Conservation (phyloP, 1,140 invertebrate genomes). For the Drosophila quadrilineata region DNA sequence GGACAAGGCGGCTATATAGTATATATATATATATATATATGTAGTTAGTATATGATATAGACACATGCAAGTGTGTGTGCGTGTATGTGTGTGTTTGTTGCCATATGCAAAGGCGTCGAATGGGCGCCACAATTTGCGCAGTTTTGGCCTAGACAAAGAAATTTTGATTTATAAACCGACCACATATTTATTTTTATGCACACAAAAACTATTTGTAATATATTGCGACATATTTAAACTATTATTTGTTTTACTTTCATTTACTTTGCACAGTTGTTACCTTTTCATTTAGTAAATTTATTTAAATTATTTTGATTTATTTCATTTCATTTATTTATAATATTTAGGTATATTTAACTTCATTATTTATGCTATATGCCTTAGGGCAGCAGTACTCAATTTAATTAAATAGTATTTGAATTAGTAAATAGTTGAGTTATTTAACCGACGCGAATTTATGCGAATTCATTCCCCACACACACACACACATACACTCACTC, state of each 20-base stretch:
- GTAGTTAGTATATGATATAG: too few species aligned
- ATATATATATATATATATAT: neutral
- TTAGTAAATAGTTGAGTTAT: too few species aligned
- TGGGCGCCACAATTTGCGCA: slow-evolving; percentile 65
- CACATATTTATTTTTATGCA: too few species aligned
- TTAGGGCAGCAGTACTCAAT: slow-evolving; percentile 10
- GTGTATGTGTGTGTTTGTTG: slow-evolving; percentile 23
- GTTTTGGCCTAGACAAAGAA: slow-evolving; percentile 47
- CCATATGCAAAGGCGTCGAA: slow-evolving; percentile 50
- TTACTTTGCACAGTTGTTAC: neutral
- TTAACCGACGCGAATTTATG: slow-evolving; percentile 6
- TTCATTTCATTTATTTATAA: neutral
- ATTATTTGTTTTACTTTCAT: neutral
- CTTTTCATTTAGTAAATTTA: neutral
- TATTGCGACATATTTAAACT: too few species aligned
- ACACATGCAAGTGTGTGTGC: slow-evolving; percentile 18
- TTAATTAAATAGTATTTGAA: slow-evolving; percentile 25
- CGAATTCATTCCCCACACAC: slow-evolving; percentile 20
- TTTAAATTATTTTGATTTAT: neutral
- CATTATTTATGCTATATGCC: slow-evolving; percentile 13
- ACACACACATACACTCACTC: too few species aligned
- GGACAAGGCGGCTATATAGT: neutral
- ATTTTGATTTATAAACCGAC: slow-evolving; percentile 23
- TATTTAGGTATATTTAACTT: slow-evolving; percentile 1
- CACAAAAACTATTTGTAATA: too few species aligned